Percentiles rank a stretch among this genome's conserved stretches.
These are phyloP conservation scores for Hyles lineata DNA, from an alignment of 2,888 invertebrate species.

Conservation along the genomic window DNA sequence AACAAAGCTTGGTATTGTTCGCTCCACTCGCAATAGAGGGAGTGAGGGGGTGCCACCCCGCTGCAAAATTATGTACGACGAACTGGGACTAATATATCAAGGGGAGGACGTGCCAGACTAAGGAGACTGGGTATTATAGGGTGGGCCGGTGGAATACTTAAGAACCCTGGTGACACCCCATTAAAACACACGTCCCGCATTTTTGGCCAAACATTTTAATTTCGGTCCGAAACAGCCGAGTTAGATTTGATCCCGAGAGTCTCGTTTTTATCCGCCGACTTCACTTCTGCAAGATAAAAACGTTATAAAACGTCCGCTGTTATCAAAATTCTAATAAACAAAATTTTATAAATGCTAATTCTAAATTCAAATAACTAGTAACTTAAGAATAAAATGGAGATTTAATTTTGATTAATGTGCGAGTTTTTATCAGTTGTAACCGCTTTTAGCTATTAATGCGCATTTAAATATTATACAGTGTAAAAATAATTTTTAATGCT, in stretches of 20 bases:
- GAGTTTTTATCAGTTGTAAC: background rate
- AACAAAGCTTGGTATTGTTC: constrained; percentile 83
- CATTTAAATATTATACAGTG: background rate
- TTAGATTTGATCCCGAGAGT: constrained; percentile 44
- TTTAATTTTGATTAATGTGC: constrained; percentile 11
- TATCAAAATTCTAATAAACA: background rate
- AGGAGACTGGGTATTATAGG: constrained; percentile 84
- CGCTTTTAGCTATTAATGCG: background rate
- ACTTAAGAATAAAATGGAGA: background rate
- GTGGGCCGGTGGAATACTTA: constrained; percentile 84
- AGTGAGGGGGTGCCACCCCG: constrained; percentile 69
- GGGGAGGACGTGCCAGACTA: constrained; percentile 85
- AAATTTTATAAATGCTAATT: background rate
- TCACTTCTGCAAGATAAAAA: constrained; percentile 38
- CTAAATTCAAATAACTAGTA: background rate
- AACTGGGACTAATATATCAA: constrained; percentile 85
- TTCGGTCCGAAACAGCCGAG: constrained; percentile 63
- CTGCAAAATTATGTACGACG: constrained; percentile 85
- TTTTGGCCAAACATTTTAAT: constrained; percentile 83
- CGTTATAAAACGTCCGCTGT: constrained; percentile 23
- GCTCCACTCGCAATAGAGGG: constrained; percentile 63
- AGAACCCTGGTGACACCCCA: constrained; percentile 84
- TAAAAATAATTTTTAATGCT: background rate
- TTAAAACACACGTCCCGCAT: constrained; percentile 83
- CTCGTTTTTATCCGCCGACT: constrained; percentile 35